Percentiles rank a stretch among this genome's conserved stretches.
phyloP scores from a whole-genome alignment of 2,888 invertebrate species.

The Poecilobothrus nobilitatus region DNA sequence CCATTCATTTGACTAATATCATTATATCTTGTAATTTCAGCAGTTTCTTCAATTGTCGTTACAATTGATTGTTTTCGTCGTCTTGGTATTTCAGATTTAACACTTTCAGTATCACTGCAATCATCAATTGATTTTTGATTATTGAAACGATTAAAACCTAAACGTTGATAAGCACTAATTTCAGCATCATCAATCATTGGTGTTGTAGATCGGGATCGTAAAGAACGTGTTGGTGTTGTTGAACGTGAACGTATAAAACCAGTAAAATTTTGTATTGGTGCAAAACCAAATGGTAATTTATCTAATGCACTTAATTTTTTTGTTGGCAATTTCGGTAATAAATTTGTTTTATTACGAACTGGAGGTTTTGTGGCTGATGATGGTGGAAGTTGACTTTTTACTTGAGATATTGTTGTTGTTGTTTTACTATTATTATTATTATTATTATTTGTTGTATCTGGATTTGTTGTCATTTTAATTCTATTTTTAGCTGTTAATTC shows the following conservation, averaged over 20 bases:
- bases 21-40: not conserved
- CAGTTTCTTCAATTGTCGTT: not conserved
- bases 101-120: not conserved
- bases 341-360: not conserved
- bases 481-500: constrained; percentile 17
- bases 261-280: not conserved
- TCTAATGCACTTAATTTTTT: constrained; percentile 11
- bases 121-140: constrained; percentile 6
- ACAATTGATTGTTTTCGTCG: not conserved
- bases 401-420: not conserved
- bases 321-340: not conserved
- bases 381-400: not conserved
- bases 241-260: constrained; percentile 24
- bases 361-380: not conserved
- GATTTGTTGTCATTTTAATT: not conserved
- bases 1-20: not conserved
- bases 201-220: constrained; percentile 25
- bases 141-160: not conserved
- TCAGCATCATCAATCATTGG: not conserved
- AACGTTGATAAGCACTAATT: not conserved
- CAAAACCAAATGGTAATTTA: constrained; percentile 10
- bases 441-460: not conserved
- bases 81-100: not conserved
- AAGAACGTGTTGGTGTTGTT: constrained; percentile 54
- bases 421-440: not conserved